Base-by-base conservation (phyloP, 2,797 vertebrate genomes). In the Helostoma temminkii region DNA sequence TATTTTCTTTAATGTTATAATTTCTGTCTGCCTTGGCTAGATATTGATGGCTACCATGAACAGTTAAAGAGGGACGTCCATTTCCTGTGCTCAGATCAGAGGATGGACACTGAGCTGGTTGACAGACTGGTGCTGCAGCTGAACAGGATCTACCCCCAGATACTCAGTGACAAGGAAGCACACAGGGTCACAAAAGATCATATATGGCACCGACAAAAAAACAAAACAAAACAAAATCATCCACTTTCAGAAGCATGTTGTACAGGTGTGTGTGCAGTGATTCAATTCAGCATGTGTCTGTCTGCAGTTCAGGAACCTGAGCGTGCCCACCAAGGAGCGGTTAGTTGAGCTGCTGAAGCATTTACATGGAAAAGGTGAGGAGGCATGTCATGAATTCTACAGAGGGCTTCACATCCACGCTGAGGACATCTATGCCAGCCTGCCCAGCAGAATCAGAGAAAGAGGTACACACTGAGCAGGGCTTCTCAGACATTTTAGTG, bases 91-190 rank as follows among this genome's bases (percentile, higher is more conserved):
- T 93, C 88, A 63, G 90, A 91, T 0, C 93, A 89, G 63, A 83
- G 90, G 59, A 83, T 96, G 85, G 94, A 93, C n/a, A 93, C 95
- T 24, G 94, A 94, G 32, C 91, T 96, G 65, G 93, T 96, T 2
- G 96, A 97, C 86, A 95, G 90, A 88, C 94, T 97, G 48, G 89
- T 97, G 64, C 94, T 97, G 66, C 96, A 97, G 90, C 94, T 98
- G 59, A 97, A 96, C 84, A 93, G 96, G 85, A 96, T 96, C 84
- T 94, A 96, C 83, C 96, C 96, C 0, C 96, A 97, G 81, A 95
- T 96, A 74, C 96, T 97, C 65, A 94, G 85, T 69, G 93, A 97
- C 86, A 94, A 93, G 81, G 96, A 97, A 79, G 95, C 96, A 1
- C 94, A 96, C 88, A 95, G 93, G 95, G 96, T 97, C 91, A 89